Evolutionary conservation across 2,113 vertebrate genomes (phyloP).

Genomic region (Phylloscopus trochiloides): DNA sequence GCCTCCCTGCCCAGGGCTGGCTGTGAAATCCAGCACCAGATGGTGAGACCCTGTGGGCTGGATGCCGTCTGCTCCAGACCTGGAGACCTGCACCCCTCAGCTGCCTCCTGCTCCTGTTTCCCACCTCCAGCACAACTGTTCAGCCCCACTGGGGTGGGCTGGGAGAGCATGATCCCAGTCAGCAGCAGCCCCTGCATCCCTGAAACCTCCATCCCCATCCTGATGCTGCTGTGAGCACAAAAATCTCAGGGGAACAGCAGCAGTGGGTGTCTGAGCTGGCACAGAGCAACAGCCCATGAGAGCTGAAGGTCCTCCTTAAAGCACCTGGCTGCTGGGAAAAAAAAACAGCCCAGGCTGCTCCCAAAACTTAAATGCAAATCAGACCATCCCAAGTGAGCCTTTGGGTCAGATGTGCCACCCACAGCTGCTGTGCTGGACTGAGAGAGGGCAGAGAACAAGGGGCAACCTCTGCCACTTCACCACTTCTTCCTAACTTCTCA

Average conservation of each 20-base stretch:
- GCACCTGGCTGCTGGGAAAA: neutral
- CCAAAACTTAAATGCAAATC: neutral
- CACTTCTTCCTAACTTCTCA: neutral
- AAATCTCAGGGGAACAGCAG: neutral
- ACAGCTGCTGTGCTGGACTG: fast-evolving
- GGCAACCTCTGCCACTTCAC: neutral
- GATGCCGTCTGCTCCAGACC: neutral
- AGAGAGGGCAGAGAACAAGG: neutral
- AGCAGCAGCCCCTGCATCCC: neutral
- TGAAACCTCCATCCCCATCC: fast-evolving
- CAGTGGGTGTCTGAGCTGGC: neutral
- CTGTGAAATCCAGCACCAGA: conserved; percentile 21
- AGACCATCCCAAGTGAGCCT: neutral
- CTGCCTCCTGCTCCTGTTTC: neutral
- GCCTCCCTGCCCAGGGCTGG: neutral
- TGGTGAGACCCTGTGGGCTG: neutral
- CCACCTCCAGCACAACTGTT: neutral
- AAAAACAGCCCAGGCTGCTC: neutral
- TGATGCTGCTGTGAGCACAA: fast-evolving
- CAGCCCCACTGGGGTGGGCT: fast-evolving
- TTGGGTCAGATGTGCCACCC: neutral
- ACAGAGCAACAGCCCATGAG: neutral
- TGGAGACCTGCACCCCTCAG: neutral
- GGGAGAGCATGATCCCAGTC: fast-evolving
- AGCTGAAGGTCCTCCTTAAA: neutral